Evolutionary conservation across 1,140 invertebrate species (phyloP).

Genomic region (Euura saliciscinereae): DNA sequence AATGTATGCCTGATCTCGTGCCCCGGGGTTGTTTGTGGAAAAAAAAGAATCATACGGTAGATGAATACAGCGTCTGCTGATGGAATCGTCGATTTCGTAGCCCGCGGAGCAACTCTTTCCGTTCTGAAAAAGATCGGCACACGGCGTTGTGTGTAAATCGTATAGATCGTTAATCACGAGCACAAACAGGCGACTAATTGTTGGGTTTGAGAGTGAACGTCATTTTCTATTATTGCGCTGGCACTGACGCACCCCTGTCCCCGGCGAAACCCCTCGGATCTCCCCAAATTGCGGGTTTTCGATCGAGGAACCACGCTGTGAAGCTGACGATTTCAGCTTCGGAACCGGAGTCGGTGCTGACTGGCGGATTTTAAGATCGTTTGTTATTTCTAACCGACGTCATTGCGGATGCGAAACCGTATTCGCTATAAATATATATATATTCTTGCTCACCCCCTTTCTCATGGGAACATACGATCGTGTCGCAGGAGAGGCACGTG

Average conservation of each 20-base stretch:
- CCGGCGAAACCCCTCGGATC: slow-evolving; percentile 29
- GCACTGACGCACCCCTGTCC: slow-evolving; percentile 36
- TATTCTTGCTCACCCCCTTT: not conserved
- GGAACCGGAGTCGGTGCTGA: slow-evolving; percentile 35
- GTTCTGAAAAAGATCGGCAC: not conserved
- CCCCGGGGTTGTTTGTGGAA: too few relatives aligned
- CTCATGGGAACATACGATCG: not conserved
- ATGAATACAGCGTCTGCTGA: not conserved
- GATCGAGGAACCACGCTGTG: slow-evolving; percentile 34
- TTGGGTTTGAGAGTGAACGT: slow-evolving; percentile 49
- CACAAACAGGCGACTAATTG: slow-evolving; percentile 54
- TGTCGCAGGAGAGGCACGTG: not conserved
- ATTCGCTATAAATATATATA: not conserved
- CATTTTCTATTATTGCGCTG: slow-evolving; percentile 40
- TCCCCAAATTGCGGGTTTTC: slow-evolving; percentile 19
- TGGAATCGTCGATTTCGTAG: not conserved
- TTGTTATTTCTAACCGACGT: slow-evolving; percentile 36
- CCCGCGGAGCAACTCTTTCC: not conserved
- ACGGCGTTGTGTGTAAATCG: slow-evolving; percentile 39
- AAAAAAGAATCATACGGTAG: not conserved
- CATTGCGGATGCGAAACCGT: not conserved
- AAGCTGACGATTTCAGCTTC: slow-evolving; percentile 32
- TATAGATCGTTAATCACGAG: slow-evolving; percentile 49
- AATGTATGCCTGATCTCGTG: too few relatives aligned
- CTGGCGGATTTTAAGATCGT: slow-evolving; percentile 47